Percentiles rank a stretch among this genome's conserved stretches.
Conservation (phyloP, 2,888 invertebrate species). For the Schizotus pectinicornis region DNA sequence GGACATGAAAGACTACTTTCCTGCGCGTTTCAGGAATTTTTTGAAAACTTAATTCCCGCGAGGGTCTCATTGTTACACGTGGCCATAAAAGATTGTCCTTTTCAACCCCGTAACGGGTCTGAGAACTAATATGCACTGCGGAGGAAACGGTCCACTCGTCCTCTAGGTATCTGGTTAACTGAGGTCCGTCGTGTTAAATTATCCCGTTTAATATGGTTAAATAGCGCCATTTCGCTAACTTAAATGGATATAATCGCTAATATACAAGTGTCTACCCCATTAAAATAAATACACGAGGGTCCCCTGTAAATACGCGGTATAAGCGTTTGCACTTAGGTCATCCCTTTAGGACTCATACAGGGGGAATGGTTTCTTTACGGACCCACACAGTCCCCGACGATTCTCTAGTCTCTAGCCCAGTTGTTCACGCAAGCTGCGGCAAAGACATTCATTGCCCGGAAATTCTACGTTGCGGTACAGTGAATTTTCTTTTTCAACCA, state of each 20-base stretch:
- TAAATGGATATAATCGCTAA: not conserved
- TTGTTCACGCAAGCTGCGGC: slow-evolving; percentile 29
- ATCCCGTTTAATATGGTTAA: not conserved
- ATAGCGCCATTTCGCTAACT: not conserved
- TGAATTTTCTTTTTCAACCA: slow-evolving; percentile 18
- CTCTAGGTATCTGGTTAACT: no score
- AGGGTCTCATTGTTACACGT: no score
- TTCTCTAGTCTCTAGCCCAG: slow-evolving; percentile 11
- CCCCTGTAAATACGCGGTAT: slow-evolving; percentile 4
- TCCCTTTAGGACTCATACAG: slow-evolving; percentile 10
- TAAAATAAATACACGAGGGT: slow-evolving; percentile 5
- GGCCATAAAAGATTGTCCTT: no score
- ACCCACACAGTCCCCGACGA: slow-evolving; percentile 1
- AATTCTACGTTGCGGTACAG: slow-evolving; percentile 27
- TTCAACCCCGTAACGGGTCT: no score
- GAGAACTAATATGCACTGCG: no score
- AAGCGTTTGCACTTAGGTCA: slow-evolving; percentile 18
- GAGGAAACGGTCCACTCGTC: no score
- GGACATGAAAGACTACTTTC: no score
- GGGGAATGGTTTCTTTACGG: slow-evolving; percentile 10
- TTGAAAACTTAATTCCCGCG: no score
- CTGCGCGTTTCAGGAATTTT: no score
- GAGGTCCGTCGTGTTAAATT: no score
- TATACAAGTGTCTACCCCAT: not conserved
- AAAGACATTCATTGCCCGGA: slow-evolving; percentile 32